Evolutionary conservation across 2,113 vertebrate species (phyloP), one percentile per base, ranked within the genome.

Genomic region (Stictonetta naevosa): DNA sequence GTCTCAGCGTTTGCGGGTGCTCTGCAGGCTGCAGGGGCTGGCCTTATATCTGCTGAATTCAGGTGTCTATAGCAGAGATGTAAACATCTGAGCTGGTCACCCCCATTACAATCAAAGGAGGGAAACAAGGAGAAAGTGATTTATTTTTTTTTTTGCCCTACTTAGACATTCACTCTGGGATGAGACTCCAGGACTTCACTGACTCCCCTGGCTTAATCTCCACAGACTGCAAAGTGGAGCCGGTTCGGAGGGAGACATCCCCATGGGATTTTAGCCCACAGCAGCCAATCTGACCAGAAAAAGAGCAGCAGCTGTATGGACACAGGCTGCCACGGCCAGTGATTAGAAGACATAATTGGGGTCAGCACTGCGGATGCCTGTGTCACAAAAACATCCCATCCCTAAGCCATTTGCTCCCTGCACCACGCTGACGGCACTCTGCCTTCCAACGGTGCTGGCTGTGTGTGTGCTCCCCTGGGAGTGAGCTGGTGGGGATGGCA

Each of bases 1-100:
- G 0, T 22, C 11, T 77, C 33, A 10, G 75, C 11, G 22, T 20
- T 2, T 85, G 46, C 0, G 0, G 15, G 16, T 28, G 14, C 67
- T 52, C 28, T 56, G 21, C 33, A 55, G 50, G 33, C 17, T n/a
- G 38, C 36, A 42, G 18, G 10, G 38, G 10, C 20, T 86, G 89
- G 46, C 28, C 87, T 66, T 14, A 8, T 76, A 36, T 82, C 62
- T 55, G 52, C 31, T n/a, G 31, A 40, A 17, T 14, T 86, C 50
- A 11, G 22, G 31, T 48, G n/a, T 42, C 56, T 33, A 5, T 34
- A 88, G 38, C 29, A 29, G 12, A 83, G 55, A 56, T 46, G 14
- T 15, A 42, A 80, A 69, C 34, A 50, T 15, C 40, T 40, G 28
- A 75, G 46, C 36, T 2, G 4, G 9, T 25, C 63, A 28, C 11